Evolutionary conservation across 1,140 invertebrate genomes (phyloP).

Genomic region (Ceratitis capitata): DNA sequence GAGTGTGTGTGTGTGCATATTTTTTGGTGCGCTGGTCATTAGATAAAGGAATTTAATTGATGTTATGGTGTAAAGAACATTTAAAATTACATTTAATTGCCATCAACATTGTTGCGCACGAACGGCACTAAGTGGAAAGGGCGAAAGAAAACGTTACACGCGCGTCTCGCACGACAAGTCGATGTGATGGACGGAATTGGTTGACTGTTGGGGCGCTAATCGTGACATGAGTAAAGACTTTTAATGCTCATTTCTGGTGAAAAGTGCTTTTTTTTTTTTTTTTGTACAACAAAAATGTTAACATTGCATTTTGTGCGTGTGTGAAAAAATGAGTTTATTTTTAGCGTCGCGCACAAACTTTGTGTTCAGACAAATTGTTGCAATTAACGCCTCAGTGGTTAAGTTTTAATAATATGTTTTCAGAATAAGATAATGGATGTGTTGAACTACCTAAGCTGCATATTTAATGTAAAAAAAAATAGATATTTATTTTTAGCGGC

Average conservation of each 20-base stretch:
- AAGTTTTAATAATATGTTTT: background rate
- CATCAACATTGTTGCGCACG: background rate
- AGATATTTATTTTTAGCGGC: no score
- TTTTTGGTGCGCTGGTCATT: background rate
- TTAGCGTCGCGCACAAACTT: background rate
- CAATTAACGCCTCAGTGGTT: background rate
- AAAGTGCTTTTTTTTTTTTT: background rate
- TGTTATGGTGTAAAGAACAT: constrained; percentile 30
- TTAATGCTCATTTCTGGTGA: background rate
- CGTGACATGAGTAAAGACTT: background rate
- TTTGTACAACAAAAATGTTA: background rate
- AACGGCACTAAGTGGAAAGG: background rate
- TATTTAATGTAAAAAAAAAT: no score
- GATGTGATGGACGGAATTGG: background rate
- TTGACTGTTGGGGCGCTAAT: background rate
- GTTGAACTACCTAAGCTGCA: no score
- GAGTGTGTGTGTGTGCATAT: background rate
- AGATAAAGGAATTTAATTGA: constrained; percentile 35
- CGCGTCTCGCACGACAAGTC: background rate
- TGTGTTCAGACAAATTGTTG: background rate
- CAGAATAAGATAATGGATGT: no score
- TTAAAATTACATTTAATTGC: constrained; percentile 33
- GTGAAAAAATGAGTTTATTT: background rate
- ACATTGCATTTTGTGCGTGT: background rate
- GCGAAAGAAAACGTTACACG: no score